phyloP scores from a whole-genome alignment of 2,113 vertebrate genomes.

The Leucoraja erinaceus region DNA sequence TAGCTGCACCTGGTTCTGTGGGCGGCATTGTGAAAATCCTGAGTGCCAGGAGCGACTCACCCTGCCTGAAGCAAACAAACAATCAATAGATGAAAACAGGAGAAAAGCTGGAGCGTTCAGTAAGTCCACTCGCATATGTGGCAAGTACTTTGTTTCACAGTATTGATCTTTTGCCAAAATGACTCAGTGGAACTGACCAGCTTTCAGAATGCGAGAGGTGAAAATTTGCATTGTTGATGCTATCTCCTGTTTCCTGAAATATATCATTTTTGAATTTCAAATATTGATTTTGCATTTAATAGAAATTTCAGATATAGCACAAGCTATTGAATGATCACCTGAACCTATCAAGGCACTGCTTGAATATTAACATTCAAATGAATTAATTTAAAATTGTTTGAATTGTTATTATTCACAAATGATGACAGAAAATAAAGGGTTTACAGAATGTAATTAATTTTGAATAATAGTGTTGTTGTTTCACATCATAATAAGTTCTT shows the following conservation, averaged over 20 bases:
- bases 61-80: background rate
- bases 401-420: background rate
- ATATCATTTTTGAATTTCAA: background rate
- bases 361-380: background rate
- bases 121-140: background rate
- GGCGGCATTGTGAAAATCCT: background rate
- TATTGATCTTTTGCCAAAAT: background rate
- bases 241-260: background rate
- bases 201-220: background rate
- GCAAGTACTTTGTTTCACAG: background rate
- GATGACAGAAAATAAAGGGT: background rate
- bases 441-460: background rate
- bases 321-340: background rate
- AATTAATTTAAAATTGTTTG: background rate
- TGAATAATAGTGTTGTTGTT: constrained; percentile 21
- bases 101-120: background rate
- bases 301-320: background rate
- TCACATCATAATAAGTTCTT: background rate
- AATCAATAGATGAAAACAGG: background rate
- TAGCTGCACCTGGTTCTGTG: too few species aligned
- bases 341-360: background rate
- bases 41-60: background rate
- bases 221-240: background rate
- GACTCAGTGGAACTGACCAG: background rate
- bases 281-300: background rate